Evolutionary conservation across 2,113 vertebrate species (phyloP), one percentile per base, ranked within the genome.

Genomic region (Xiphorhynchus elegans): DNA sequence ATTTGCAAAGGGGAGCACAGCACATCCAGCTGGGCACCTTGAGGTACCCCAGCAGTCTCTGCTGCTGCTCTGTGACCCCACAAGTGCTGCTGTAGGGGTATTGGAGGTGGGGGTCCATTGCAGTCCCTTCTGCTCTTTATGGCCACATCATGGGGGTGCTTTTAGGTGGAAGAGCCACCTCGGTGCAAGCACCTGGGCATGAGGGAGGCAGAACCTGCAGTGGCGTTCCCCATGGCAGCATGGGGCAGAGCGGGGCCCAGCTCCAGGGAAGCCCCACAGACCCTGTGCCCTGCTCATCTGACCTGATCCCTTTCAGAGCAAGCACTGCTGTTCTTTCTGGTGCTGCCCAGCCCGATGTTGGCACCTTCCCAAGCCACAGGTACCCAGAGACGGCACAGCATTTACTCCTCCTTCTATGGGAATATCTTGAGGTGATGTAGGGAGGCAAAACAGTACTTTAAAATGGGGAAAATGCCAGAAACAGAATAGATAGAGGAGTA

Each of bases 261-360:
- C 76, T 80, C 77, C 10, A 6, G 35, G 42, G 49, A 53, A 42
- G 44, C 28, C 46, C 49, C 55, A 31, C 2, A 4, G 59, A 39
- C 25, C 23, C 44, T 28, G 19, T 37, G 58, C 47, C 5, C 4
- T 69, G 55, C 15, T 47, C 23, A 3, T 21, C 18, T 46, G 37
- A 49, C 19, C 7, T 0, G 3, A 12, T 5, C 5, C 21, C 15
- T 62, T 60, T 9, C 37, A 35, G 19, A 59, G 28, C 0, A 1
- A 75, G 17, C 17, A 16, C 29, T 60, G 46, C 25, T 19, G 15
- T 37, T 1, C 0, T 59, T 59, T 40, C 52, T 91, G 52, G 37
- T 47, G 39, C 33, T 39, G 23, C 47, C 24, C 37, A 50, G 31
- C 25, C 49, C 31, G 56, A 13, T 23, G 8, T 28, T 39, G 31